Base-by-base conservation (phyloP, 2,797 vertebrate species). In the Telmatherina bonti region DNA sequence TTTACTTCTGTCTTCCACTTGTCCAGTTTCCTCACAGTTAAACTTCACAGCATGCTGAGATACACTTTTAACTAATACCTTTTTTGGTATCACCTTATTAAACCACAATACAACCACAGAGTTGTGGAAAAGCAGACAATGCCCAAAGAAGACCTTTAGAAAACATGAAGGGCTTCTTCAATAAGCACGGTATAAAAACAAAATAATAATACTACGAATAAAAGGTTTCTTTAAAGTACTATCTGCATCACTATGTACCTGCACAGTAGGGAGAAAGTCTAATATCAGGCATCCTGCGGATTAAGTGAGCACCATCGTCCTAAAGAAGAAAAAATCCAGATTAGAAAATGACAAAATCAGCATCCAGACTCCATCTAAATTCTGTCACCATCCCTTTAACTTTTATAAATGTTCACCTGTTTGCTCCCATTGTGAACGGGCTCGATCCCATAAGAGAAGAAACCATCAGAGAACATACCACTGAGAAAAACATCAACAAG, bases 391-490 rank as follows among this genome's bases (percentile, higher is more conserved):
- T 2, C 62, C 10, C 3, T 18, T 1, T 26, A 62, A 24, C 22
- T 38, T 4, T 11, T 20, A 29, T 1, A 12, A n/a, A 16, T 22
- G 8, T 76, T 85, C 79, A 95, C 95, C 95, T 93, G 85, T 59
- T 70, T 69, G 79, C 84, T 93, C 24, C 68, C 72, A 18, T 91
- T 91, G 67, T 72, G 60, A 58, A 90, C 0, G 0, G 92, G 91
- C 59, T 92, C 90, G 22, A 93, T 93, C 69, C 89, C 87, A 0
- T 92, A 93, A 16, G 91, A 87, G 85, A 88, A 93, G 81, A 88
- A 57, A 54, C 91, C 89, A 3, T 93, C 91, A 8, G 92, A 93
- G 76, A 93, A 93, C 90, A 92, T 90, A 36, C 92, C 92, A 22
- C 92, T 93, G 24, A 55, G 38, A 55, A 64, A 29, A 64, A 29